Percentiles rank a stretch among this genome's conserved stretches.
Evolutionary conservation across 2,888 invertebrate species (phyloP).

Genomic region (Ormyrus rosae): DNA sequence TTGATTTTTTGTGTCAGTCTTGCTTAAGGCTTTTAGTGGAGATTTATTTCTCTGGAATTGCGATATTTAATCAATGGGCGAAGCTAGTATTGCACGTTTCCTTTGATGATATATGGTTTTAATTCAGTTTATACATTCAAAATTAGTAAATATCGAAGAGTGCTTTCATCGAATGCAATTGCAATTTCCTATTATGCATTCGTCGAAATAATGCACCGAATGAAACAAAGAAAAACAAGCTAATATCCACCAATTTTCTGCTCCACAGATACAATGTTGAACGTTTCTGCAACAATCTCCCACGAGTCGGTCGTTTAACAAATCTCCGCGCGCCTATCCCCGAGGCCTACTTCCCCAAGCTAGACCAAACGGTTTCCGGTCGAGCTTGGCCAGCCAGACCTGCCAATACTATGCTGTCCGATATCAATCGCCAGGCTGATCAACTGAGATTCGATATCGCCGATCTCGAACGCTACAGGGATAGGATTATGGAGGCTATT

Average conservation of each 20-base stretch:
- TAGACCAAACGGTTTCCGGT: slow-evolving; percentile 87
- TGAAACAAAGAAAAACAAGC: no score
- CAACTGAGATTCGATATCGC: slow-evolving; percentile 82
- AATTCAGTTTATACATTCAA: no score
- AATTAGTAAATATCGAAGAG: no score
- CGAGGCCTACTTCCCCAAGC: slow-evolving; percentile 90
- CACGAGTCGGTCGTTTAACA: slow-evolving; percentile 80
- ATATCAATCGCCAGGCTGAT: slow-evolving; percentile 83
- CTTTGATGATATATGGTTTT: no score
- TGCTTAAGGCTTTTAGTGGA: not conserved
- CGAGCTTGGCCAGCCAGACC: slow-evolving; percentile 86
- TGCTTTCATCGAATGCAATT: no score
- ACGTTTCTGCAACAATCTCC: slow-evolving; percentile 84
- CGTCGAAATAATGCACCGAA: no score
- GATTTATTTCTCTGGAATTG: no score
- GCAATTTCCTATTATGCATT: no score
- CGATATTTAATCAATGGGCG: no score
- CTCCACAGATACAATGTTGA: slow-evolving; percentile 84
- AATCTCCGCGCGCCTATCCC: slow-evolving; percentile 83
- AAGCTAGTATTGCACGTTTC: no score
- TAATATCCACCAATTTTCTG: no score
- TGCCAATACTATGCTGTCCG: slow-evolving; percentile 77
- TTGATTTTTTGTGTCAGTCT: not conserved
- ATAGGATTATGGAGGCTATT: slow-evolving; percentile 84
- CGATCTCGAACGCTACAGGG: slow-evolving; percentile 87